phyloP scores from a whole-genome alignment of 1,140 invertebrate genomes.

The Acyrthosiphon pisum region DNA sequence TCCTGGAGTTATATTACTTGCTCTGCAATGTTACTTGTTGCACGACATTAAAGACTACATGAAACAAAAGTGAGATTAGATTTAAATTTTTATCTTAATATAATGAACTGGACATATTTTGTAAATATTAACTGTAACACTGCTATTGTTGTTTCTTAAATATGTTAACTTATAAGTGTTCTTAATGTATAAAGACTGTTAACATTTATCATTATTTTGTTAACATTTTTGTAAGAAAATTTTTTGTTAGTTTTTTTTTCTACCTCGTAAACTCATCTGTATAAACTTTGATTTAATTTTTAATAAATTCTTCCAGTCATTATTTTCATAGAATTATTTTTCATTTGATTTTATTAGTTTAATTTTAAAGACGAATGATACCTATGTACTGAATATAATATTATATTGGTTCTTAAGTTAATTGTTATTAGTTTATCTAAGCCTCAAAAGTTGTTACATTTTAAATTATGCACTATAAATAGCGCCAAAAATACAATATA shows the following conservation, averaged over 20 bases:
- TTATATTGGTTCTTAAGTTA: not conserved
- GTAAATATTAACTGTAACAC: conserved; percentile 37
- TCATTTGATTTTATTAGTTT: not conserved
- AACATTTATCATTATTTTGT: not conserved
- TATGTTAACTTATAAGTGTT: not conserved
- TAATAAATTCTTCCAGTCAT: conserved; percentile 9
- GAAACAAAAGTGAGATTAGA: conserved; percentile 54
- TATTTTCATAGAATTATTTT: not conserved
- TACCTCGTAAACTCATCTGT: not conserved
- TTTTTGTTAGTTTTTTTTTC: conserved; percentile 13
- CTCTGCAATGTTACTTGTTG: conserved; percentile 34
- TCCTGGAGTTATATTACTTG: conserved; percentile 36
- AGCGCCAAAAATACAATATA: not conserved
- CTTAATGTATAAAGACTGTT: conserved; percentile 23
- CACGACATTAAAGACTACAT: conserved; percentile 51
- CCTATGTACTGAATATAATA: not conserved
- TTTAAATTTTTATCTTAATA: conserved; percentile 11
- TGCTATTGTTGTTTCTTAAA: not conserved
- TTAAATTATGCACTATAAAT: not conserved
- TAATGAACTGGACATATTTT: not conserved
- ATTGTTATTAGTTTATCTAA: not conserved
- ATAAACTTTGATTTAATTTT: not conserved
- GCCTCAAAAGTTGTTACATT: not conserved
- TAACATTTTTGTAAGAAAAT: not conserved
- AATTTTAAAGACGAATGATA: not conserved